A percentile compares a stretch with the other conserved stretches of the same genome.
phyloP scores from a whole-genome alignment of 2,888 invertebrate species.

The Chymomyza amoena region DNA sequence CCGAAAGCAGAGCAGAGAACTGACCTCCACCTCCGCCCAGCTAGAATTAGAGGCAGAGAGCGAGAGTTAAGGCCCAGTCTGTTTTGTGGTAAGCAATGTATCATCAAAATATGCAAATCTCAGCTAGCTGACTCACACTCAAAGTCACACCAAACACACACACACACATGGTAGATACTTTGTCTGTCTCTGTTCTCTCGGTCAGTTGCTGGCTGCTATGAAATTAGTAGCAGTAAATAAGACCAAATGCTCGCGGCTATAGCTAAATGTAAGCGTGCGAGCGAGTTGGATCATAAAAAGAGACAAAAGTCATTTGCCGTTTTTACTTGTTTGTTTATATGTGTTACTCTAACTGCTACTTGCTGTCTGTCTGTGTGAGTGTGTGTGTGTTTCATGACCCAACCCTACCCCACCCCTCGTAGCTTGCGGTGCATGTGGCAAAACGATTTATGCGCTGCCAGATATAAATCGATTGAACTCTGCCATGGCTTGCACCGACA shows the following conservation, averaged over 20 bases:
- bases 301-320: conserved; percentile 36
- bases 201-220: conserved; percentile 29
- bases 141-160: not conserved
- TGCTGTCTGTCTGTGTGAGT: conserved; percentile 1
- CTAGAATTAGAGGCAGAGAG: too few species aligned
- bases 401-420: too few species aligned
- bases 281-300: too few species aligned
- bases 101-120: conserved; percentile 71
- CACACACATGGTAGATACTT: conserved; percentile 4
- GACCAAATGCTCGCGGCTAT: conserved; percentile 11
- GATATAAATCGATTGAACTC: conserved; percentile 75
- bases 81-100: conserved; percentile 48
- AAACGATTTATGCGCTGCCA: conserved; percentile 74
- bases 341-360: conserved; percentile 7
- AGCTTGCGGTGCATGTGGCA: conserved; percentile 66
- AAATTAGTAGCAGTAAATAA: conserved; percentile 61
- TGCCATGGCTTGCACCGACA: conserved; percentile 16
- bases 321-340: conserved; percentile 12
- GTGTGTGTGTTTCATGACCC: conserved; percentile 24
- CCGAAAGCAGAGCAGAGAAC: conserved; percentile 5
- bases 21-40: not conserved
- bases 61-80: not conserved
- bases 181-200: not conserved
- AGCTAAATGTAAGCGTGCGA: too few species aligned
- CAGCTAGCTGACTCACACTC: not conserved